Base-by-base conservation (phyloP, 1,140 invertebrate species). In the Drosophila varians region DNA sequence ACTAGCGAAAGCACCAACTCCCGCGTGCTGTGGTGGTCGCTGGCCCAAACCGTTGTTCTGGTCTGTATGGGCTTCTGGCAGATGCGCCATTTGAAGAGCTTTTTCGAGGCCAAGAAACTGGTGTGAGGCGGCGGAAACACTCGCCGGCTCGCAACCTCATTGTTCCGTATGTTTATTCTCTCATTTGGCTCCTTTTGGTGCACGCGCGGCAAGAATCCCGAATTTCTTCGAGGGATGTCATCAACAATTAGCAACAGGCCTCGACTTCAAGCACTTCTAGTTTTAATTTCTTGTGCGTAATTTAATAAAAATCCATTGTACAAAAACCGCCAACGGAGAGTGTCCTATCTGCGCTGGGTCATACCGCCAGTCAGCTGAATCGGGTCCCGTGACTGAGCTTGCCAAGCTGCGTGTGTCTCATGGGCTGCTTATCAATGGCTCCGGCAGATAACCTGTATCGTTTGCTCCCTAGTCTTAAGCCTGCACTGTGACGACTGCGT, bases 81-180 rank as follows among this genome's bases (percentile, higher is more conserved):
- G 92, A 99, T 99, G 98, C 95, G 94, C 89, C 99, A 99, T 94
- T 93, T 99, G 34, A 99, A 99, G 93, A 97, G 96, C 79, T 99
- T 99, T 94, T 99, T 99, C 91, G 98, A 99, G 93, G 99, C 99
- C 11, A 99, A 99, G 92, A 99, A 99, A 94, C 93, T 99, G 84
- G 99, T 99, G 43, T 99, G 95, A 84, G 56, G 28, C 9, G 34
- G 7, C 14, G 38, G 38, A 4, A 8, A 9, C 7, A 2, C 16
- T 19, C 16, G 38, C 16, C 18, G 14, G 36, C 38, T 9, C 3
- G 12, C 25, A 11, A 38, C 9, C 28, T 34, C 51, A 21, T 49
- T 74, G 25, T 68, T 68, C 47, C 26, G 46, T 47, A 31, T 26
- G 61, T 62, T 74, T 55, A 58, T 66, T 42, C 58, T 56, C 60